Evolutionary conservation across 2,113 vertebrate genomes (phyloP), one percentile per base, ranked within the genome.

Genomic region (Oxyura jamaicensis): DNA sequence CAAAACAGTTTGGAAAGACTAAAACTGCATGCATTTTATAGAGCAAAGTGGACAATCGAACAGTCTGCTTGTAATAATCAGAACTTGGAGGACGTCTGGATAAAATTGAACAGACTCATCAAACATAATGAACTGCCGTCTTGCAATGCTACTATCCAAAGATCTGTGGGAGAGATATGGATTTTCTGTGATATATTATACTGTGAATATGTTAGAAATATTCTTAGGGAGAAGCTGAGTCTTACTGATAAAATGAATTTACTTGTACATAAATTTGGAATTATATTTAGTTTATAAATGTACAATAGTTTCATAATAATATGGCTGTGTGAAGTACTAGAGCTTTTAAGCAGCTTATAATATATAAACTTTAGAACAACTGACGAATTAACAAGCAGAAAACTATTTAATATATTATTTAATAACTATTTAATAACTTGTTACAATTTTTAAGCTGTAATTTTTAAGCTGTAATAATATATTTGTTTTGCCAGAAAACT

Each of bases 141-240:
- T 52, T 99, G 99, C 89, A 99, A 99, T 90, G 99, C 99, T 88
- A 99, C 98, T 94, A 98, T 99, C 91, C 99, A 98, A 93, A 98
- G 99, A 94, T 98, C 98, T 83, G 84, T 97, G 67, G 94, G 86
- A 17, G 98, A 99, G 95, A 99, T 99, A 97, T 99, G 99, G 99
- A 97, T 99, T 56, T 99, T 99, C 98, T 99, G 99, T 95, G 99
- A 99, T 92, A 85, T 99, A 44, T 88, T 97, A 18, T 98, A 98
- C 93, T 98, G 98, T 55, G 99, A 99, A 98, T 97, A 98, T 91
- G 97, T 99, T 52, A 99, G 99, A 25, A 96, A 93, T 53, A 89
- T 98, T 90, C 97, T 99, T 90, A 99, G 98, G 94, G 89, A 97
- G 36, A 98, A 98, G 95, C 97, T 99, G 84, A 93, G 83, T 55